Base-by-base conservation (phyloP, 2,888 invertebrate species). In the Lithophane leautieri region DNA sequence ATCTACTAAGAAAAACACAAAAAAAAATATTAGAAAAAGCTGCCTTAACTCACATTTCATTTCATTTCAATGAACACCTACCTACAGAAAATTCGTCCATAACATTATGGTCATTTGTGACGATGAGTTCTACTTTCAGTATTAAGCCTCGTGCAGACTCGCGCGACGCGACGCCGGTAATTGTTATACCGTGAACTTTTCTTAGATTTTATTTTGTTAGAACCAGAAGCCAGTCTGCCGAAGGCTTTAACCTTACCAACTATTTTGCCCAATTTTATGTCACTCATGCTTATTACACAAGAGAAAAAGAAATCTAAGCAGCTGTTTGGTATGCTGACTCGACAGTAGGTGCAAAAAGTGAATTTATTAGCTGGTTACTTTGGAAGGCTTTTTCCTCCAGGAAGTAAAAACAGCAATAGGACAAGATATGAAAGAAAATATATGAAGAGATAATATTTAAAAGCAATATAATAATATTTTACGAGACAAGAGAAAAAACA, bases 401-500 rank as follows among this genome's bases (percentile, higher is more conserved):
- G n/a, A 70, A 56, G 0, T 47, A 50, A 22, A 4, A 65, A 69
- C 34, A 78, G 65, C 19, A 73, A 54, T 16, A 76, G n/a, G 34
- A 65, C 1, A 63, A 69, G 28, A 40, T 47, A 62, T 34, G 44
- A 78, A 62, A 47, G n/a, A 76, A 68, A 73, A 76, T 68, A 74
- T 56, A 44, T 77, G 73, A 70, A 58, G 50, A 70, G 42, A 73
- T 62, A 72, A 81, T 83, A 86, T 83, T 86, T 85, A 77, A 83
- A 83, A 83, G 70, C 81, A 62, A 73, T 70, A 74, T 82, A 82
- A 85, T 83, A 79, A 80, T 79, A 78, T 89, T 86, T 86, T 85
- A 86, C 67, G 82, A 82, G 81, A 81, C 85, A 86, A 70, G 71
- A 86, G 76, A 86, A 86, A 85, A 88, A 89, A 90, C 89, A 89